These are phyloP conservation scores for Clitarchus hookeri DNA, from an alignment of 2,888 invertebrate genomes.

Conservation along the genomic window DNA sequence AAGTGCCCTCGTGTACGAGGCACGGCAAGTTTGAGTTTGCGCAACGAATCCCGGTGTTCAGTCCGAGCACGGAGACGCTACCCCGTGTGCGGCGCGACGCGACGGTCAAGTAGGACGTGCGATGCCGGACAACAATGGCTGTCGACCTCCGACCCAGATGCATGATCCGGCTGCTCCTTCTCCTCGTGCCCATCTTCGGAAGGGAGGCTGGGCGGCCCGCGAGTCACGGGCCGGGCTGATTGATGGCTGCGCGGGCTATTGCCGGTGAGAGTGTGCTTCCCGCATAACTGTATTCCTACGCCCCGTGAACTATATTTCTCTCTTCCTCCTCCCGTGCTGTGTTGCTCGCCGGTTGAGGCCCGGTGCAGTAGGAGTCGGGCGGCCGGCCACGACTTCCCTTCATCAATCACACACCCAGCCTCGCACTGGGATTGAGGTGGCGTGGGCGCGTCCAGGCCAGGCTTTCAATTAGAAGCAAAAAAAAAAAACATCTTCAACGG, in stretches of 20 bases:
- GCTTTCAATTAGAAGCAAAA: no score
- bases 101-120: no score
- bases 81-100: no score
- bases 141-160: background rate
- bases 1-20: no score
- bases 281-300: background rate
- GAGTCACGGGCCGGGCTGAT: background rate
- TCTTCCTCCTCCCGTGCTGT: background rate
- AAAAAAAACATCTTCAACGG: no score
- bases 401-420: background rate
- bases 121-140: background rate
- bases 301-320: background rate
- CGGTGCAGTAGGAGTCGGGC: background rate
- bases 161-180: background rate
- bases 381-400: background rate
- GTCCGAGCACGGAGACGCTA: no score
- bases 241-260: background rate
- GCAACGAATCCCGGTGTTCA: no score
- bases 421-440: background rate
- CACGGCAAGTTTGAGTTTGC: no score
- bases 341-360: no score
- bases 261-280: background rate
- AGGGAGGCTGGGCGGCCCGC: background rate
- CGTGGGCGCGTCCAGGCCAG: no score
- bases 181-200: background rate